Conservation (phyloP, 2,888 invertebrate species). For the Camptogramma bilineatum region DNA sequence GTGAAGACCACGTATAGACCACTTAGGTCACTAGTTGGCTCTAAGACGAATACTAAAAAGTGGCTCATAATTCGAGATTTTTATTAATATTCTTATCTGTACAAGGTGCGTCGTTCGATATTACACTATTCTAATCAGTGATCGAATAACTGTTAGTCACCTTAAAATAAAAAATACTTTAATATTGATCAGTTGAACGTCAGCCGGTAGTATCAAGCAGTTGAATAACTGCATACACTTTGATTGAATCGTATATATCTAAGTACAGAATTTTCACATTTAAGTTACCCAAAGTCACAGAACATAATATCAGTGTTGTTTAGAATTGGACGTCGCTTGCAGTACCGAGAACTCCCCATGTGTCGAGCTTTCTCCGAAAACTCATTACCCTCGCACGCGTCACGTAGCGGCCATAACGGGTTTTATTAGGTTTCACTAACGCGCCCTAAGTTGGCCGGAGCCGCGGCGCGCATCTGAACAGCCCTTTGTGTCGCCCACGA, state of each 20-base stretch:
- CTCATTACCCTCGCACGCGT: slow-evolving; percentile 81
- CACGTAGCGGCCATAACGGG: slow-evolving; percentile 79
- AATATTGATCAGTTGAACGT: neutral
- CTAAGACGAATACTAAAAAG: no score
- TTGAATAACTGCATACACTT: neutral
- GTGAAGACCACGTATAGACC: no score
- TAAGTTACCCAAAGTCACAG: slow-evolving; percentile 2
- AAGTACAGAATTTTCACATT: slow-evolving; percentile 9
- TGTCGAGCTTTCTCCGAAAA: slow-evolving; percentile 77
- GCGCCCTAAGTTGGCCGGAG: slow-evolving; percentile 59
- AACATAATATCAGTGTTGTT: no score
- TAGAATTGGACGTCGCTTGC: slow-evolving; percentile 21
- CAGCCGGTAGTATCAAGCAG: neutral
- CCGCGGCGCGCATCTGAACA: slow-evolving; percentile 54
- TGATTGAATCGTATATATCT: neutral
- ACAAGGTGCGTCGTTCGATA: no score
- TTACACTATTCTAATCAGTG: no score
- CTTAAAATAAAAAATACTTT: neutral
- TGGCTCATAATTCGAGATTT: no score
- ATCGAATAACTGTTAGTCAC: no score
- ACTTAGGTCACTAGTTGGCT: no score
- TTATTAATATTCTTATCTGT: no score
- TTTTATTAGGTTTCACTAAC: slow-evolving; percentile 82
- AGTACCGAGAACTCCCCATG: slow-evolving; percentile 61
- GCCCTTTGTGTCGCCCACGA: slow-evolving; percentile 58